Evolutionary conservation across 2,888 invertebrate genomes (phyloP).

Genomic region (Morpho achilles): DNA sequence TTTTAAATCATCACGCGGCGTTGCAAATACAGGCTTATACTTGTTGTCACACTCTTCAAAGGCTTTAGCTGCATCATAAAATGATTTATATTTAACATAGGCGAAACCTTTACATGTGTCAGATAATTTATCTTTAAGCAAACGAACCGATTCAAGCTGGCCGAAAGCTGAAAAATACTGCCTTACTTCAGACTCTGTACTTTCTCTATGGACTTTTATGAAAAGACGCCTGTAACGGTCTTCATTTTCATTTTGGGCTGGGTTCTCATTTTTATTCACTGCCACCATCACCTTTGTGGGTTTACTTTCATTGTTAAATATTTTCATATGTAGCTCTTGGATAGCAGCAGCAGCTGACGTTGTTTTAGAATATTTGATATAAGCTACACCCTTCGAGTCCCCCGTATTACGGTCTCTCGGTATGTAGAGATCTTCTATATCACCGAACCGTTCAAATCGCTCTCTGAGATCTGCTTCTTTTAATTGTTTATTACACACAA

Average conservation of each 20-base stretch:
- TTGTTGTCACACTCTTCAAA: conserved; percentile 92
- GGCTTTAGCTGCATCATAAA: conserved; percentile 91
- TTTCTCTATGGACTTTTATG: conserved; percentile 90
- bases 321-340: conserved; percentile 90
- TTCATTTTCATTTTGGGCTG: conserved; percentile 49
- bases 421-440: conserved; percentile 92
- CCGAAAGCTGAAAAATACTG: conserved; percentile 94
- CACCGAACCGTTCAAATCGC: conserved; percentile 88
- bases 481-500: conserved; percentile 87
- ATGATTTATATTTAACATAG: conserved; percentile 89
- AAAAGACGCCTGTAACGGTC: conserved; percentile 84
- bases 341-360: conserved; percentile 94
- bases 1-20: conserved; percentile 83
- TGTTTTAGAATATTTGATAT: conserved; percentile 93
- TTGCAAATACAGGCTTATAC: conserved; percentile 94
- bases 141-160: conserved; percentile 84
- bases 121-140: conserved; percentile 89
- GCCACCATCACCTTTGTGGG: conserved; percentile 95
- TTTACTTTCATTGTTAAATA: conserved; percentile 84
- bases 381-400: conserved; percentile 93
- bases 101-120: conserved; percentile 93
- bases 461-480: conserved; percentile 87
- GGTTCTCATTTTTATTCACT: conserved; percentile 66
- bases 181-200: conserved; percentile 86
- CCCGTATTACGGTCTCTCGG: conserved; percentile 91